Conservation (phyloP, 2,888 invertebrate genomes). For the Ophion ellenae region DNA sequence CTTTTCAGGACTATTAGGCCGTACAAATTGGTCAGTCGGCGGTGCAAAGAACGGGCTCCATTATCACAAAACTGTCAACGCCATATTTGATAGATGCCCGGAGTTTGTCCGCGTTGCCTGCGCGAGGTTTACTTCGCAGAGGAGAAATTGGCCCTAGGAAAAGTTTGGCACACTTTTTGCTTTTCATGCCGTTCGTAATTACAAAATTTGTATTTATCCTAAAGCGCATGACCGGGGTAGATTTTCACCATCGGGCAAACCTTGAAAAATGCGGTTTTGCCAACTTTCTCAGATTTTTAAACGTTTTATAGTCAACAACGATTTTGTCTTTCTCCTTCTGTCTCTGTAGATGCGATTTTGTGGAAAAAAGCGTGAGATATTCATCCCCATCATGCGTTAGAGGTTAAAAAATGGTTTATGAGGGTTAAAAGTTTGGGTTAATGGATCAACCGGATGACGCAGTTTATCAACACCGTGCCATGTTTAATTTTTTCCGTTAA, state of each 20-base stretch:
- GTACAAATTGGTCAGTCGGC: constrained; percentile 40
- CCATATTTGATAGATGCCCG: constrained; percentile 75
- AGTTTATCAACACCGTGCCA: neutral
- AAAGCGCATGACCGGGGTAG: neutral
- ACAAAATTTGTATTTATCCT: neutral
- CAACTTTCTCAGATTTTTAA: too few species aligned
- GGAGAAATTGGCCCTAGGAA: constrained; percentile 79
- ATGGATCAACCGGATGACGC: neutral
- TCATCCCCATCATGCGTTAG: neutral
- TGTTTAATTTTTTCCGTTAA: constrained; percentile 62
- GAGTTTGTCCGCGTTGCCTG: constrained; percentile 80
- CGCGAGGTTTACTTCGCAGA: constrained; percentile 82
- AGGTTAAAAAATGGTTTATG: neutral
- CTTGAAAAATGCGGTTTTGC: too few species aligned
- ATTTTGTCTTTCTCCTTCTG: neutral
- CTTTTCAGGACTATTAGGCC: constrained; percentile 45
- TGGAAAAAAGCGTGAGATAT: neutral
- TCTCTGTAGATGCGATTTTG: neutral
- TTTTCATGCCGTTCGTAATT: constrained; percentile 82
- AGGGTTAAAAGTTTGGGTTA: neutral
- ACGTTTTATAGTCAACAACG: neutral
- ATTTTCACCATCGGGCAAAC: neutral
- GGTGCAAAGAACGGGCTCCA: constrained; percentile 34
- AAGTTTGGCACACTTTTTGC: constrained; percentile 82
- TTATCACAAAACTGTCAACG: constrained; percentile 39